These are phyloP conservation scores for Pygoscelis adeliae DNA, from an alignment of 2,113 vertebrate genomes.

Conservation along the genomic window DNA sequence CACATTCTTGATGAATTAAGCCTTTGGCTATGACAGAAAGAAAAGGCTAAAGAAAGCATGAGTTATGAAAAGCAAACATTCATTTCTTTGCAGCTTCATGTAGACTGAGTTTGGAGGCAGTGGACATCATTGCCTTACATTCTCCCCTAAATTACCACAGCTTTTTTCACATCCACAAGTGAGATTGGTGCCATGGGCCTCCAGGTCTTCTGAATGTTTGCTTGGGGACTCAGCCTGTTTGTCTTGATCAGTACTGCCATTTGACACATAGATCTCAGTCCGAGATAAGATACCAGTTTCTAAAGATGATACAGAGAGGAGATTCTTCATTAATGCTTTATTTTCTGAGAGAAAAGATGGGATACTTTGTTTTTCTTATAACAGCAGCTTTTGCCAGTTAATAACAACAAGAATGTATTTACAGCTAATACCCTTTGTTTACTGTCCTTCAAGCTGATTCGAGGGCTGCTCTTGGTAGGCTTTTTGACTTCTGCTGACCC, in stretches of 20 bases:
- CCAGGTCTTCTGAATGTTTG: background rate
- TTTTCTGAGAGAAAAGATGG: background rate
- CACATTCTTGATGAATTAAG: slow-evolving; percentile 77
- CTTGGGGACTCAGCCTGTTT: background rate
- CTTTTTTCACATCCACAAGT: background rate
- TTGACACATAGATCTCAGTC: background rate
- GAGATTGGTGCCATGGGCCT: background rate
- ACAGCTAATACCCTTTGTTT: background rate
- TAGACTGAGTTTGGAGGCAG: background rate
- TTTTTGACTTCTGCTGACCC: background rate
- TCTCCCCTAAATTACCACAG: background rate
- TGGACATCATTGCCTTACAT: background rate
- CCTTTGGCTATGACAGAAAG: background rate
- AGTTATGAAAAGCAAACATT: slow-evolving; percentile 40
- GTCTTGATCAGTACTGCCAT: background rate
- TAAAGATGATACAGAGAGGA: background rate
- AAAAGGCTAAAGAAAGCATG: slow-evolving; percentile 56
- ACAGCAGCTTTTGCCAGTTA: background rate
- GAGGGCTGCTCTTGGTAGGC: background rate
- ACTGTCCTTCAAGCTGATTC: background rate
- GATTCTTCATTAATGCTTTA: background rate
- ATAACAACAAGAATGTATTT: background rate
- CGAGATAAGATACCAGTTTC: background rate
- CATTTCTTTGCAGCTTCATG: slow-evolving; percentile 1
- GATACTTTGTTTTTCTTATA: background rate